Evolutionary conservation across 1,140 invertebrate species (phyloP), one percentile per base, ranked within the genome.

Genomic region (Apocrypta bakeri): DNA sequence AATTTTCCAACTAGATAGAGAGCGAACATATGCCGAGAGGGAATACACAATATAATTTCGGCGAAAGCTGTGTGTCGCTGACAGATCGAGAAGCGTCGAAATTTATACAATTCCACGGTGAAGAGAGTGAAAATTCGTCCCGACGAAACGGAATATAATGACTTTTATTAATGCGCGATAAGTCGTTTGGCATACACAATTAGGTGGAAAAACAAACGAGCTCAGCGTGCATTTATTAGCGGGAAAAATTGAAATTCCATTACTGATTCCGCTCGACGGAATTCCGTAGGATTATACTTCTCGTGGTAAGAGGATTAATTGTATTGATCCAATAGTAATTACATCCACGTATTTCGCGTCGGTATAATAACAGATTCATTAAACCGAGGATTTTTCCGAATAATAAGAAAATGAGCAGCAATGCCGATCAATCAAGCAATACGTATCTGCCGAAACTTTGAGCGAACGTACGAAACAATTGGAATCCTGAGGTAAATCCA

Each of bases 1-100:
- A 66, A 66, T 66, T 66, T 66, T 66, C 64, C 64, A 66, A 66
- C 64, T 29, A 27, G 64, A 66, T 66, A 66, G 24, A 66, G 25
- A 1, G 24, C 1, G 48, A 56, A 21, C 48, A 56, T 56, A 56
- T 56, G 48, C 25, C 9, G 64, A 3, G 11, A 14, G 11, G 17
- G 68, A 31, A 33, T 1, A 37, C 31, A 71, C 29, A 37, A 37
- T 71, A 71, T 71, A 71, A 71, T 71, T 71, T 71, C 31, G 27
- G 11, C 25, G 12, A n/a, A n/a, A 31, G 27, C 29, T 21, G 68
- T 71, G 68, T 71, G 68, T 9, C 29, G 14, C 31, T 40, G 27
- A 37, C 68, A 37, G 48, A 56, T 56, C 48, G 48, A 56, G 17
- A 21, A 56, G 48, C 21, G 21, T 21, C 48, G 21, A 17, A 56